A percentile compares a stretch with the other conserved stretches of the same genome.
Evolutionary conservation across 2,113 vertebrate genomes (phyloP).

Genomic region (Aspidoscelis tigris): DNA sequence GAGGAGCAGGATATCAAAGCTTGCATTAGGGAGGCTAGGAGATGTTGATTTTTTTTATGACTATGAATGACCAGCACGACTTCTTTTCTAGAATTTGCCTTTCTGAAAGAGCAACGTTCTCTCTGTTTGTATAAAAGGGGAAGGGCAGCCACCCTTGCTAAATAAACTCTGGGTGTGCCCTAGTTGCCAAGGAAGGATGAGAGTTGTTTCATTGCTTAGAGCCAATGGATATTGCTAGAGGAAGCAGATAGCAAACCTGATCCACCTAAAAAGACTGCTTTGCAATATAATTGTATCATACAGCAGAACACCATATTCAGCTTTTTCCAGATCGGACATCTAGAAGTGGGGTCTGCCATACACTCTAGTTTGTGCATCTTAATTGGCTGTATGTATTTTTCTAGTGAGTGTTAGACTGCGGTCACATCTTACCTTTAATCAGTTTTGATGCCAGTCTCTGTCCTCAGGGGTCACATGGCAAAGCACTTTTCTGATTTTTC

Average conservation of each 20-base stretch:
- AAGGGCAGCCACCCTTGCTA: neutral
- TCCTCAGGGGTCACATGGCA: no score
- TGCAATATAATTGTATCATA: neutral
- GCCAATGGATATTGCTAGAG: neutral
- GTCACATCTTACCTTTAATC: no score
- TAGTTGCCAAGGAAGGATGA: neutral
- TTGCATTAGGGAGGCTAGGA: neutral
- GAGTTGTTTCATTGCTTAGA: neutral
- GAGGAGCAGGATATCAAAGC: neutral
- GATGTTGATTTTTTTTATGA: neutral
- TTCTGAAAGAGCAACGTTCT: neutral
- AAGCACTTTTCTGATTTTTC: no score
- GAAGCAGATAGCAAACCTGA: neutral
- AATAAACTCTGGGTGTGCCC: neutral
- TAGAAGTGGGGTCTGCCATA: no score
- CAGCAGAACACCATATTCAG: neutral
- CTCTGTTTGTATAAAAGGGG: neutral
- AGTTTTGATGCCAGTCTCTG: no score
- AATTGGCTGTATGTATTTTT: no score
- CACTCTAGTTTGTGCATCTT: no score
- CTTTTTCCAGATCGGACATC: no score
- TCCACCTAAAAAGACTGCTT: neutral
- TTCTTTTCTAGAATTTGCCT: neutral
- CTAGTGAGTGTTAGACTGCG: no score
- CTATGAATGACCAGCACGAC: neutral